Percentiles rank a stretch among this genome's conserved stretches.
Conservation (phyloP, 2,797 vertebrate species). For the Karalla daura region DNA sequence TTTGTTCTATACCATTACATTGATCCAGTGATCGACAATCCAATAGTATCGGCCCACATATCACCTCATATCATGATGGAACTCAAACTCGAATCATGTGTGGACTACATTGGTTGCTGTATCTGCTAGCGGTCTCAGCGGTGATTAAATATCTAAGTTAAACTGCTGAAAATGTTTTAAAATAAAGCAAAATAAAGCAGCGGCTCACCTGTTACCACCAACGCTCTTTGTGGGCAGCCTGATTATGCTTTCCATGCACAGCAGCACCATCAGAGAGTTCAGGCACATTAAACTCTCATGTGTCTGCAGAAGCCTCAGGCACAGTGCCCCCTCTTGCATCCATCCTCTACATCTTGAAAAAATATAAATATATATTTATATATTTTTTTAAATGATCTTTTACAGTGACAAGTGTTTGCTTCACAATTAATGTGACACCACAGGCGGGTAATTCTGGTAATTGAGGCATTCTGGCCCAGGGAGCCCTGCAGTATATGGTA, state of each 20-base stretch:
- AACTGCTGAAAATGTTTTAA: not conserved
- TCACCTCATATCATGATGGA: too few species aligned
- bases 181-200: constrained; percentile 2
- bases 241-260: constrained; percentile 46
- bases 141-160: too few species aligned
- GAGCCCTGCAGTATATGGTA: constrained; percentile 35
- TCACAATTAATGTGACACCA: constrained; percentile 60
- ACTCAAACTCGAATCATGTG: too few species aligned
- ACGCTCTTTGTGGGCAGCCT: constrained; percentile 24
- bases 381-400: constrained; percentile 49
- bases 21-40: too few species aligned
- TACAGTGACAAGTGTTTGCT: constrained; percentile 43
- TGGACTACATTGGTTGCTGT: too few species aligned
- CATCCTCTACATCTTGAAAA: constrained; percentile 36
- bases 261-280: constrained; percentile 43
- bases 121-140: too few species aligned
- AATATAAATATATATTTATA: too few species aligned
- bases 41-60: too few species aligned
- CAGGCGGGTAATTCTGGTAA: constrained; percentile 50
- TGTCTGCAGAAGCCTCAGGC: constrained; percentile 35
- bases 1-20: too few species aligned
- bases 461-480: constrained; percentile 47
- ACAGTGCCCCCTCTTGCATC: constrained; percentile 7
- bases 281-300: constrained; percentile 50
- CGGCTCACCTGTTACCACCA: constrained; percentile 37